Conservation (phyloP, 2,113 vertebrate genomes). For the Jaculus jaculus region DNA sequence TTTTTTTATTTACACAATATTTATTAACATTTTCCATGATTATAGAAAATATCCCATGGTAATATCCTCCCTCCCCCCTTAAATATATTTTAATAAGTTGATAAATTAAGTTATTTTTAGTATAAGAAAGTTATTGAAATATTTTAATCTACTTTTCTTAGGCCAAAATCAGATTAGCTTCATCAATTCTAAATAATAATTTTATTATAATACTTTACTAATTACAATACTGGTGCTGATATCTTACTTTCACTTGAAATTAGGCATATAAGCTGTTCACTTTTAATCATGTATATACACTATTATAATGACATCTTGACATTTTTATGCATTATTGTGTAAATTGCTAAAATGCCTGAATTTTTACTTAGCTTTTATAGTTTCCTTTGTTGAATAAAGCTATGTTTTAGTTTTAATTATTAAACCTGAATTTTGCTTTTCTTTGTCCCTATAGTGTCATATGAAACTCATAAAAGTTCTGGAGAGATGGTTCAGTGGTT, state of each 20-base stretch:
- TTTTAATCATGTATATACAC: neutral
- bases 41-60: too few species aligned
- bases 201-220: neutral
- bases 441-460: neutral
- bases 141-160: neutral
- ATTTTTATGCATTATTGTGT: neutral
- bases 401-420: neutral
- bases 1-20: too few species aligned
- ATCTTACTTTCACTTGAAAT: neutral
- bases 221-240: neutral
- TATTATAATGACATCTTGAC: neutral
- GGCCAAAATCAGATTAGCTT: neutral
- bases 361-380: neutral
- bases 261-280: neutral
- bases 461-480: neutral
- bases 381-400: neutral
- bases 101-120: neutral
- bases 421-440: neutral
- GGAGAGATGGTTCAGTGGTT: too few species aligned
- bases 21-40: too few species aligned
- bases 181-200: neutral
- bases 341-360: neutral
- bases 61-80: too few species aligned
- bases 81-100: neutral
- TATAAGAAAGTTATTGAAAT: neutral